phyloP scores from a whole-genome alignment of 1,140 invertebrate species.

The Leptopilina clavipes region DNA sequence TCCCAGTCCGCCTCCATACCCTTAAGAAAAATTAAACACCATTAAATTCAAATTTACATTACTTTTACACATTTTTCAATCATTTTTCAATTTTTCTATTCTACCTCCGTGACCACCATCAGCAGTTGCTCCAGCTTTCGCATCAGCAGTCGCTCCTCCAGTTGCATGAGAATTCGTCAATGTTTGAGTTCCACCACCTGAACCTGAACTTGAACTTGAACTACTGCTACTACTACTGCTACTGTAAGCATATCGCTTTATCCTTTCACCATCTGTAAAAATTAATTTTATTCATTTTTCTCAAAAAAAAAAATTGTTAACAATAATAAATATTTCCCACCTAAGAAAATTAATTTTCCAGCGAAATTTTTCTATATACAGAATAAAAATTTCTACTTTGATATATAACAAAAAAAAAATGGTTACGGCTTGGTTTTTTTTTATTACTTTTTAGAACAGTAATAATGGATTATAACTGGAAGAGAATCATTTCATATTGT shows the following conservation, averaged over 20 bases:
- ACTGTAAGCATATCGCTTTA: constrained; percentile 7
- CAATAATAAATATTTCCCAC: no score
- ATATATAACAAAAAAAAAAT: no score
- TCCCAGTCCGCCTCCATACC: constrained; percentile 30
- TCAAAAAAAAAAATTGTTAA: no score
- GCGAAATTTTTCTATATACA: no score
- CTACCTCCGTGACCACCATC: not conserved
- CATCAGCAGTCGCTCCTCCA: constrained; percentile 39
- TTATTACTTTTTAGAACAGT: not conserved
- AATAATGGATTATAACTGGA: not conserved
- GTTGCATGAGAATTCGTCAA: constrained; percentile 47
- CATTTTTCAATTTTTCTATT: no score
- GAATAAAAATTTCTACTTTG: no score
- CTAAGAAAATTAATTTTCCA: no score
- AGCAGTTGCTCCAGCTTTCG: constrained; percentile 8
- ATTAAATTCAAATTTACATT: no score
- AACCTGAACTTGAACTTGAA: constrained; percentile 15
- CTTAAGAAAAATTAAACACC: no score
- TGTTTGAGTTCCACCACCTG: constrained; percentile 40
- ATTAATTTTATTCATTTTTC: not conserved
- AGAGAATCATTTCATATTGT: not conserved
- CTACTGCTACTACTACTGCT: constrained; percentile 44
- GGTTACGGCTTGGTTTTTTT: not conserved
- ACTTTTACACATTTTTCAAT: no score
- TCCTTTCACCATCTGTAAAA: not conserved